Conservation (phyloP, 1,140 invertebrate species). For the Anoplophora glabripennis region DNA sequence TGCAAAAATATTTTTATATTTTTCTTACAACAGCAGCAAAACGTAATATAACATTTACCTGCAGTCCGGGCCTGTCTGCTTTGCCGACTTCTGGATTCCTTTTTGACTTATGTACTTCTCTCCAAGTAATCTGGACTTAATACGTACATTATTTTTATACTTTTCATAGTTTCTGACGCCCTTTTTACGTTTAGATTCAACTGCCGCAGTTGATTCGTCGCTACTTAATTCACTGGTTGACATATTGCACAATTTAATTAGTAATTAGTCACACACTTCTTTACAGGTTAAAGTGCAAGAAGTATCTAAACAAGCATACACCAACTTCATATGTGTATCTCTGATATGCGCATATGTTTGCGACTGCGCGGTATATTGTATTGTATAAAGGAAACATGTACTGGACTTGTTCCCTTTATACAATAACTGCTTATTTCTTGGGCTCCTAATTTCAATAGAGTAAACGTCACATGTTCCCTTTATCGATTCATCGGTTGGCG, state of each 20-base stretch:
- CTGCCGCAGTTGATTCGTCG: too few species aligned
- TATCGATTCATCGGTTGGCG: not conserved
- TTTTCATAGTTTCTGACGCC: not conserved
- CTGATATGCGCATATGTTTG: not conserved
- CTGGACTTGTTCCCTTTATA: not conserved
- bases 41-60: not conserved
- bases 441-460: not conserved
- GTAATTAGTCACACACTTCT: not conserved
- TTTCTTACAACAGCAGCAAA: constrained; percentile 1
- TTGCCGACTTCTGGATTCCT: not conserved
- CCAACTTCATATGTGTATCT: not conserved
- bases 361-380: not conserved
- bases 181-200: constrained; percentile 1
- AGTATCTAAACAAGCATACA: not conserved
- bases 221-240: not conserved
- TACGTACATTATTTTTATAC: not conserved
- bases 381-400: not conserved
- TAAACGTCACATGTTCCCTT: not conserved
- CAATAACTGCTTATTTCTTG: not conserved
- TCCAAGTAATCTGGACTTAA: not conserved
- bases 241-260: not conserved
- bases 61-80: not conserved
- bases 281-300: not conserved
- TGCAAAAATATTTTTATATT: constrained; percentile 17
- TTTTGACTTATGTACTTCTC: constrained; percentile 1